Percentiles rank a stretch among this genome's conserved stretches.
These are phyloP conservation scores for Heliothis peltigera DNA, from an alignment of 2,888 invertebrate genomes.

Conservation along the genomic window DNA sequence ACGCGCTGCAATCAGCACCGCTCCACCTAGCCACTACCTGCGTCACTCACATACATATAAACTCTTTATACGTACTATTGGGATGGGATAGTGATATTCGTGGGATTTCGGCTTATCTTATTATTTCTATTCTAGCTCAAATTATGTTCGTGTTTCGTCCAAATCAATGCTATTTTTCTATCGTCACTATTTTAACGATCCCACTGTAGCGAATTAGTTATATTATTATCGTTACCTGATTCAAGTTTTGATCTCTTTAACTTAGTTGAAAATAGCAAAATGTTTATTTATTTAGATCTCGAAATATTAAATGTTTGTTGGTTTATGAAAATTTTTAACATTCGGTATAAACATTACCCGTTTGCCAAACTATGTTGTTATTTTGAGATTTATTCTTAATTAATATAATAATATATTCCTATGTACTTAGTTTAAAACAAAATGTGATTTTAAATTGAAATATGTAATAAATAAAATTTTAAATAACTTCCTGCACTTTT, in stretches of 20 bases:
- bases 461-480: conserved; percentile 66
- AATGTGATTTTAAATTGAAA: conserved; percentile 67
- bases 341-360: conserved; percentile 64
- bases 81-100: conserved; percentile 77
- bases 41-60: conserved; percentile 41
- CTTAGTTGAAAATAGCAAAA: conserved; percentile 80
- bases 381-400: conserved; percentile 82
- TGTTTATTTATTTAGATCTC: conserved; percentile 77
- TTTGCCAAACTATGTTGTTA: conserved; percentile 86
- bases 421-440: conserved; percentile 74
- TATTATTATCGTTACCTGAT: conserved; percentile 83
- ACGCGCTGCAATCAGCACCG: conserved; percentile 23
- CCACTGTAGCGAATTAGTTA: conserved; percentile 67
- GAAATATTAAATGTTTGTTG: conserved; percentile 73
- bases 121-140: conserved; percentile 62
- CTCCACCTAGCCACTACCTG: conserved; percentile 23
- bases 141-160: conserved; percentile 55
- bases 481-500: conserved; percentile 37
- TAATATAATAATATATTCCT: conserved; percentile 68
- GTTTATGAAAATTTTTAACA: conserved; percentile 71
- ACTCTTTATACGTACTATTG: conserved; percentile 54
- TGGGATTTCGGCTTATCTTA: conserved; percentile 68
- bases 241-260: conserved; percentile 87
- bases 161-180: conserved; percentile 47
- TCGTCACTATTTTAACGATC: conserved; percentile 45